Conservation (phyloP, 2,888 invertebrate species). For the Nomada flava region DNA sequence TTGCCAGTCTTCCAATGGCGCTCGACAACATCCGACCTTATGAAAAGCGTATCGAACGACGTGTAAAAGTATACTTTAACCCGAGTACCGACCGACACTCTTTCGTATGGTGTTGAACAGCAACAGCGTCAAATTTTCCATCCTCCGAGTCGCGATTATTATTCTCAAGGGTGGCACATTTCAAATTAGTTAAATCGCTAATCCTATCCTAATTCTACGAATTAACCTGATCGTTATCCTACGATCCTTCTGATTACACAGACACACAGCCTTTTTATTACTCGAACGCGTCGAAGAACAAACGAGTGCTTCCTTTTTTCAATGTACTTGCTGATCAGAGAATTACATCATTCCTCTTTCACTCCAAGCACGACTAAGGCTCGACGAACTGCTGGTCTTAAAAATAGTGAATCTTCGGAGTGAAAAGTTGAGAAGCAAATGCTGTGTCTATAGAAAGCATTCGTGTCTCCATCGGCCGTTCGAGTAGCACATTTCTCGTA, state of each 20-base stretch:
- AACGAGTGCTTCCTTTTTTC: neutral
- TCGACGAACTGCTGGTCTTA: too few relatives aligned
- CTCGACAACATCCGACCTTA: neutral
- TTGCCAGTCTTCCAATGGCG: neutral
- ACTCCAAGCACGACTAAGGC: neutral
- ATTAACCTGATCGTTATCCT: constrained; percentile 30
- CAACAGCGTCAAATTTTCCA: neutral
- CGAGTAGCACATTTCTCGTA: constrained; percentile 1
- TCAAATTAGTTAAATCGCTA: constrained; percentile 4
- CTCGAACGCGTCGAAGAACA: constrained; percentile 10
- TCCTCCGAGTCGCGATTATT: neutral
- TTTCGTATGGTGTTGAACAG: neutral
- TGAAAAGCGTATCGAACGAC: neutral
- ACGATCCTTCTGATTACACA: constrained; percentile 21
- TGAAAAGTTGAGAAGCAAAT: neutral
- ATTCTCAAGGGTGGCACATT: constrained; percentile 36
- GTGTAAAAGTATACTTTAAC: neutral
- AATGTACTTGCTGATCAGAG: neutral
- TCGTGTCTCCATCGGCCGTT: neutral
- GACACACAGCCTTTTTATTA: constrained; percentile 40
- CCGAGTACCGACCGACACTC: neutral
- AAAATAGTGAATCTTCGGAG: neutral
- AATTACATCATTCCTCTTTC: too few relatives aligned
- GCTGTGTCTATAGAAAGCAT: neutral
- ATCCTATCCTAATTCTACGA: constrained; percentile 34